Evolutionary conservation across 1,140 invertebrate genomes (phyloP), one percentile per base, ranked within the genome.

Genomic region (Triops longicaudatus): DNA sequence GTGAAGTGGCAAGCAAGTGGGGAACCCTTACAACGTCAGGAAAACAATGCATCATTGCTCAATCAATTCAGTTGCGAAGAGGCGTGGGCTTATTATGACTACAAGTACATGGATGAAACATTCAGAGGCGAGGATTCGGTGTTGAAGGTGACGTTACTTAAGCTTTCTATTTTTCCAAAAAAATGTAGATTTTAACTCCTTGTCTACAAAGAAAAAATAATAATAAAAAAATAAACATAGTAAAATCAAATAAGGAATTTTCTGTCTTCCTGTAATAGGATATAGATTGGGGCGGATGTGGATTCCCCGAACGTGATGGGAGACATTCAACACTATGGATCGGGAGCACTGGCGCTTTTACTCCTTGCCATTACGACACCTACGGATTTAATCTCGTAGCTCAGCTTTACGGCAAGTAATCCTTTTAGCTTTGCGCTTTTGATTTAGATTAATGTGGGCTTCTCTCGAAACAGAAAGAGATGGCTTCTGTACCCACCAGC

Each of bases 331-430:
- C 94, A 43, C 85, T 97, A 14, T 98, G 96, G 96, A 89, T 98
- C 77, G 95, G 96, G 28, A 93, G 89, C 79, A 86, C 87, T 82
- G 93, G 93, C 14, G 90, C 95, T 28, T 93, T 97, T 83, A 98
- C 97, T 1, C 93, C 95, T 37, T 96, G 95, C 79, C 96, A 98
- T 86, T 90, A 91, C 83, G 96, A 98, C 84, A 93, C 94, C 2
- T 98, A 98, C 87, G 96, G 95, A 0, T 93, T 89, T 80, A 98
- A 98, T 86, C 89, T 98, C 81, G 90, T 98, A 26, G 91, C 91
- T 73, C 96, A 98, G 87, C 85, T 96, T 75, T 87, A 88, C 86
- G 96, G 96, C 82, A 91, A 88, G 94, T 93, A 84, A 83, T 83
- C 81, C 77, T 27, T 37, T 14, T 72, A 42, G 37, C 26, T 26